Evolutionary conservation across 2,797 vertebrate species (phyloP), one percentile per base, ranked within the genome.

Genomic region (Babyrousa celebensis): DNA sequence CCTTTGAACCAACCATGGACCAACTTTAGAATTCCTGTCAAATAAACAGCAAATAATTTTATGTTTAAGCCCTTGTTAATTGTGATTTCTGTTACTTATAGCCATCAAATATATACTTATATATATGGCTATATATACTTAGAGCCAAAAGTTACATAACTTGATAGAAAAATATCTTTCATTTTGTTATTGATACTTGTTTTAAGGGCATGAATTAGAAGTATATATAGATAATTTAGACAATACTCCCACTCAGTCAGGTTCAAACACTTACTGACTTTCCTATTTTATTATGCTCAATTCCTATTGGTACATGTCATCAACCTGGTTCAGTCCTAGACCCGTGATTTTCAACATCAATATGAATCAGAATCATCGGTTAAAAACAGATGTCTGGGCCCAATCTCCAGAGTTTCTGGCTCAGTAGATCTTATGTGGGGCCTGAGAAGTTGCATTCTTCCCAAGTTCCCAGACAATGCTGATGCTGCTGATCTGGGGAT

Each of bases 21-120:
- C 68, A 72, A 67, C 56, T 91, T 75, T 25, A 91, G 32, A 83
- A 58, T 87, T 72, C 72, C 48, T 89, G 27, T 62, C 40, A 65
- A 72, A 72, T 52, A 29, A 86, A 36, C 3, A 43, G 77, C 58
- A 82, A 74, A 52, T 21, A 83, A 71, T 21, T 20, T 40, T 58
- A 29, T 74, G 7, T 52, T 90, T 84, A 72, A 65, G 29, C 23
- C 18, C n/a, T 17, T 65, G 40, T 77, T 58, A 79, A 10, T 48
- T 85, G 27, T 86, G 65, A 32, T 20, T 84, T 82, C 62, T 71
- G 54, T 84, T 43, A 62, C 48, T 48, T 82, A 15, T 1, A 43
- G 4, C 29, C 54, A 63, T 17, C 70, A 16, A 3, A 40, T 85
- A 58, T 5, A 60, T 29, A 21, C n/a, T 56, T 32, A 60, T 1